Evolutionary conservation across 2,888 invertebrate species (phyloP).

Genomic region (Neocrepidodera transversa): DNA sequence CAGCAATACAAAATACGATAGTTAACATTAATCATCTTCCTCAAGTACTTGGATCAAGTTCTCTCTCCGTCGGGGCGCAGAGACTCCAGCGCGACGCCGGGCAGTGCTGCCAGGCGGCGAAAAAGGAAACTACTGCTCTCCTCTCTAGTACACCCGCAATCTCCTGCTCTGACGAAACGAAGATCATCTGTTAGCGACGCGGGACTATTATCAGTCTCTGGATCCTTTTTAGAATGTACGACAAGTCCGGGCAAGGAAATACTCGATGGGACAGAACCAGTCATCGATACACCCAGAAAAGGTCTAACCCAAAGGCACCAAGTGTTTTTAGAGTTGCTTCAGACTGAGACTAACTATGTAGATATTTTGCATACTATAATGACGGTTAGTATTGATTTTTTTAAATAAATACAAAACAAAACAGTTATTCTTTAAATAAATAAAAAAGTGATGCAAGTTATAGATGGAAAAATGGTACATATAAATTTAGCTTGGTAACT

Average conservation of each 20-base stretch:
- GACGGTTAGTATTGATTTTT: constrained; percentile 67
- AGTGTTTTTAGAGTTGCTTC: constrained; percentile 89
- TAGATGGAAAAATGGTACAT: no score
- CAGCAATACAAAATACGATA: no score
- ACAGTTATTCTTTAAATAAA: no score
- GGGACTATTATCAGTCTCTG: constrained; percentile 82
- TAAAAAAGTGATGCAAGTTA: no score
- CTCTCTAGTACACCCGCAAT: constrained; percentile 62
- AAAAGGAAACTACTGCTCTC: constrained; percentile 78
- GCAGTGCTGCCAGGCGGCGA: constrained; percentile 66
- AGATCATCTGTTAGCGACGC: constrained; percentile 88
- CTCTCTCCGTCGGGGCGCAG: constrained; percentile 63
- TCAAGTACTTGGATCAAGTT: constrained; percentile 63
- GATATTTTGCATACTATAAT: constrained; percentile 92
- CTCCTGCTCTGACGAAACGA: constrained; percentile 74
- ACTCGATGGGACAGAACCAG: constrained; percentile 58
- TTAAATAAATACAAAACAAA: no score
- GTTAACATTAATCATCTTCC: no score
- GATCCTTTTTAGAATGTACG: constrained; percentile 89
- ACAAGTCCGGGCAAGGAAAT: constrained; percentile 73
- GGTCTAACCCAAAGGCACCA: constrained; percentile 79
- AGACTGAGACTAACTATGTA: constrained; percentile 98
- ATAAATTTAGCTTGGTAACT: no score
- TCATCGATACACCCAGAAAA: constrained; percentile 70
- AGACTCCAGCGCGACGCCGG: constrained; percentile 64